Evolutionary conservation across 1,140 invertebrate genomes (phyloP).

Genomic region (Oedothorax gibbosus): DNA sequence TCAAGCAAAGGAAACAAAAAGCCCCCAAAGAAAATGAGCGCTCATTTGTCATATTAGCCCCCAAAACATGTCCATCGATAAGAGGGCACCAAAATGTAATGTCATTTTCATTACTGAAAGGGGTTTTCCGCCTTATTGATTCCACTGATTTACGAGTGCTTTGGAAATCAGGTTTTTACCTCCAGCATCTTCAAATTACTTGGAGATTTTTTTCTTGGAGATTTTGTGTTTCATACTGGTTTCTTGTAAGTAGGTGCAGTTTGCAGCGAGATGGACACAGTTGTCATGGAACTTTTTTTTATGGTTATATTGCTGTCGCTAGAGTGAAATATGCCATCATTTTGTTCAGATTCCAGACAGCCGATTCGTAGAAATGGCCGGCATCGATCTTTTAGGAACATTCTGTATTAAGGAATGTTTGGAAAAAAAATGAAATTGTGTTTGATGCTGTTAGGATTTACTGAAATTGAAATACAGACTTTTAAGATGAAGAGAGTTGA

Average conservation of each 20-base stretch:
- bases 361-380: neutral
- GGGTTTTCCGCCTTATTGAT: conserved; percentile 22
- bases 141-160: conserved; percentile 26
- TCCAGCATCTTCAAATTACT: neutral
- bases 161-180: neutral
- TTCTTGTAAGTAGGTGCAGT: too few relatives aligned
- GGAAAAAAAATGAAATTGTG: neutral
- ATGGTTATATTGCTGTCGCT: neutral
- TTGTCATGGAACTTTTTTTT: neutral
- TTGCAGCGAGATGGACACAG: neutral
- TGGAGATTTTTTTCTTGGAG: too few relatives aligned
- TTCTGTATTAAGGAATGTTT: neutral
- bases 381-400: conserved; percentile 1
- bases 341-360: conserved; percentile 1
- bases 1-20: neutral
- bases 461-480: too few relatives aligned
- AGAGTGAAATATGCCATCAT: neutral
- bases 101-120: conserved; percentile 11
- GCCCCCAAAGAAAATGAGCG: neutral
- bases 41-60: neutral
- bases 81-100: conserved; percentile 4
- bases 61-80: conserved; percentile 6
- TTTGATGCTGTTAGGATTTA: too few relatives aligned
- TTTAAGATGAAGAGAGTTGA: too few relatives aligned
- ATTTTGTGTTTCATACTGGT: too few relatives aligned